phyloP scores from a whole-genome alignment of 2,113 vertebrate genomes.

The Eidolon helvum region DNA sequence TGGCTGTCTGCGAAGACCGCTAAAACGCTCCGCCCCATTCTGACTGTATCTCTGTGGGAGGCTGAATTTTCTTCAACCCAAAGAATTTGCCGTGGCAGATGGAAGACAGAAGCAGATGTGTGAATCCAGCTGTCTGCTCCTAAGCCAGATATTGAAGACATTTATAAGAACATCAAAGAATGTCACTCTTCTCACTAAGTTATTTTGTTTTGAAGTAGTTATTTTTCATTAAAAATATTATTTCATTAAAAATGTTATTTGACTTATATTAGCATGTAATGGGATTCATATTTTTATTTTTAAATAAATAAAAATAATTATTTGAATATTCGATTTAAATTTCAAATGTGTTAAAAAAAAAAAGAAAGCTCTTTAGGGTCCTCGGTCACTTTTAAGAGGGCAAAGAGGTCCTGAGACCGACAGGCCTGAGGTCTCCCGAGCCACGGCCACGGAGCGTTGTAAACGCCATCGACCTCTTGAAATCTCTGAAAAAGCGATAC shows the following conservation, averaged over 20 bases:
- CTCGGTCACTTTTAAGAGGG: not conserved
- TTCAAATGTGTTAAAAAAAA: not conserved
- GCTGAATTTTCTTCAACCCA: not conserved
- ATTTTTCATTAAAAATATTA: not conserved
- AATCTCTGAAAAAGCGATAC: conserved; percentile 85
- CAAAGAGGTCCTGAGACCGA: not conserved
- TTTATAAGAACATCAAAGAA: not conserved
- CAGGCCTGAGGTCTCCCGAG: not conserved
- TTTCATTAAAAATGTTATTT: not conserved
- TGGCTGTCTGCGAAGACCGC: not conserved
- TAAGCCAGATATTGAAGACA: not conserved
- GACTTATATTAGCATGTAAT: not conserved
- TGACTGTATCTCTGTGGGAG: not conserved
- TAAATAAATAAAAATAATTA: not conserved
- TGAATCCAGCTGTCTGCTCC: not conserved
- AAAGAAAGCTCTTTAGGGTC: not conserved
- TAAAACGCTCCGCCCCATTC: not conserved
- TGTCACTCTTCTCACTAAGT: not conserved
- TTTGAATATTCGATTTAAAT: not conserved
- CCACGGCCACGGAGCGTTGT: conserved; percentile 48
- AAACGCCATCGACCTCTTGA: conserved; percentile 86
- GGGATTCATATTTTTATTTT: not conserved
- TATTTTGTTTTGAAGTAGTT: not conserved
- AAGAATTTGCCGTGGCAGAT: not conserved
- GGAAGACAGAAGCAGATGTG: not conserved